Evolutionary conservation across 2,888 invertebrate genomes (phyloP).

Genomic region (Stictocephala bisonia): DNA sequence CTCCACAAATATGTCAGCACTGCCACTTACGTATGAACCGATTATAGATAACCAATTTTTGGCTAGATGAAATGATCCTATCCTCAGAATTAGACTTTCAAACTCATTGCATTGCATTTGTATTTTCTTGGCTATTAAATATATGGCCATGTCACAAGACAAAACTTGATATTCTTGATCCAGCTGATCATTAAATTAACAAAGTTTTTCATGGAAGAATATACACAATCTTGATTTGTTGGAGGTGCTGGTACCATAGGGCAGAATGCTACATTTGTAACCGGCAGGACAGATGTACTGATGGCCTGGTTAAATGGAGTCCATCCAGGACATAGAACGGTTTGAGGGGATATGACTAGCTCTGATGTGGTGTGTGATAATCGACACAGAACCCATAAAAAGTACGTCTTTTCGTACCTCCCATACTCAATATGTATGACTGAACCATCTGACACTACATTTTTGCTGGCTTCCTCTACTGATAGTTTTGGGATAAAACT

Average conservation of each 20-base stretch:
- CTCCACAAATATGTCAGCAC: neutral
- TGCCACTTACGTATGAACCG: neutral
- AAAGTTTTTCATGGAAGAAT: neutral
- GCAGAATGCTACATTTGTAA: slow-evolving; percentile 3
- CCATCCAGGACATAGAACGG: slow-evolving; percentile 1
- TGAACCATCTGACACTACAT: neutral
- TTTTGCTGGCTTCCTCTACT: neutral
- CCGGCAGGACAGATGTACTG: neutral
- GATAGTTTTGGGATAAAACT: neutral
- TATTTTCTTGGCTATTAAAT: slow-evolving; percentile 1
- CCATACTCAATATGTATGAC: neutral
- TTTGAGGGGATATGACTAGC: neutral
- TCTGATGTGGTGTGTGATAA: neutral
- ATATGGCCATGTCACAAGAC: slow-evolving; percentile 12
- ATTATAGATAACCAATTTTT: slow-evolving; percentile 9
- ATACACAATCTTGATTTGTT: slow-evolving; percentile 8
- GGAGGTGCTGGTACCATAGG: neutral
- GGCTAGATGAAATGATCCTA: neutral
- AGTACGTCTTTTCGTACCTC: neutral
- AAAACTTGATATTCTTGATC: neutral
- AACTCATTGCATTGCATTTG: neutral
- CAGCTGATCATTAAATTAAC: slow-evolving; percentile 4
- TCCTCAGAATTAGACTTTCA: neutral
- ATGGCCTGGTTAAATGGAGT: neutral
- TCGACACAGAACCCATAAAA: slow-evolving; percentile 19